A percentile compares a stretch with the other conserved stretches of the same genome.
These are phyloP conservation scores for Drosophila borborema DNA, from an alignment of 2,888 invertebrate genomes.

Conservation along the genomic window DNA sequence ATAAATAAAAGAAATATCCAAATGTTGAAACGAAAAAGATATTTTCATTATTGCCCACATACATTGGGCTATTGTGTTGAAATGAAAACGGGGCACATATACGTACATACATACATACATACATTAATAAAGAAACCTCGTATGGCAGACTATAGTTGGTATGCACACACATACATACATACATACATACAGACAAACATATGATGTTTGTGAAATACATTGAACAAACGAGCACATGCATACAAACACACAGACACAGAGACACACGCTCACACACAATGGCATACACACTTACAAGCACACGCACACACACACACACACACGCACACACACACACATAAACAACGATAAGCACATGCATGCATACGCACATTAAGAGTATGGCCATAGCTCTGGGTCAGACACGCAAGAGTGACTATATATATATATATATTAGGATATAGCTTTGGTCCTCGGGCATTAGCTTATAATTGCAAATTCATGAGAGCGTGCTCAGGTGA, in stretches of 20 bases:
- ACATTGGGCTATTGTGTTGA: constrained; percentile 2
- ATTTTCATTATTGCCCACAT: constrained; percentile 7
- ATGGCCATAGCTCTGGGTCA: constrained; percentile 32
- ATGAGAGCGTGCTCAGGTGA: constrained; percentile 1
- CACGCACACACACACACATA: background rate
- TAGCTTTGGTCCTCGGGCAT: background rate
- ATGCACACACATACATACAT: constrained; percentile 11
- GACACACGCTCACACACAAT: background rate
- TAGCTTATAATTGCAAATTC: background rate
- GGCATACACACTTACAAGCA: background rate
- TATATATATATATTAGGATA: background rate
- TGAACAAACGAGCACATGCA: constrained; percentile 33
- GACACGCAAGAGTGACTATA: constrained; percentile 14
- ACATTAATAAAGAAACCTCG: background rate
- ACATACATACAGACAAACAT: background rate
- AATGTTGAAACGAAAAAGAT: background rate
- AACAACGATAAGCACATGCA: constrained; percentile 21
- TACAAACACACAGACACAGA: constrained; percentile 10
- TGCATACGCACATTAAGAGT: constrained; percentile 11
- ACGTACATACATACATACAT: constrained; percentile 1
- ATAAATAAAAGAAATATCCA: background rate
- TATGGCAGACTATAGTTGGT: constrained; percentile 9
- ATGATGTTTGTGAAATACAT: constrained; percentile 15
- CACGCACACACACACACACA: background rate
- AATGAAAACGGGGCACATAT: constrained; percentile 23